phyloP scores from a whole-genome alignment of 2,888 invertebrate genomes.

The Chrysolina haemoptera region DNA sequence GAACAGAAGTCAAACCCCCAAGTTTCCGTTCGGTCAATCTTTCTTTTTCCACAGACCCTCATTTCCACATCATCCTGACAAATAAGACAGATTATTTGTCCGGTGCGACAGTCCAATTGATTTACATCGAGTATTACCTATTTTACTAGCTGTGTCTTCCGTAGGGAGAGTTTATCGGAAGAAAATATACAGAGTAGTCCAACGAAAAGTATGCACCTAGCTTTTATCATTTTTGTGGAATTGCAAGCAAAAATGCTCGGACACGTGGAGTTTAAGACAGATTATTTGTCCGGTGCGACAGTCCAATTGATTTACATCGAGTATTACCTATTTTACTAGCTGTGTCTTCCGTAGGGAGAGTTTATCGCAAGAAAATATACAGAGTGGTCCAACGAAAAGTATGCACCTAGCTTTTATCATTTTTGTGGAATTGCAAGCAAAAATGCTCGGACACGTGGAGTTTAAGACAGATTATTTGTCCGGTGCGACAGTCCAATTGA shows the following conservation, averaged over 20 bases:
- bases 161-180: constrained; percentile 12
- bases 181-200: no score
- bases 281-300: constrained; percentile 68
- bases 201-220: no score
- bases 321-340: constrained; percentile 14
- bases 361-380: constrained; percentile 3
- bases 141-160: constrained; percentile 5
- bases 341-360: constrained; percentile 7
- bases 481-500: constrained; percentile 67
- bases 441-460: no score
- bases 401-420: no score
- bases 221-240: no score
- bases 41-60: constrained; percentile 65
- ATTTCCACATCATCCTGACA: constrained; percentile 68
- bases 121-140: constrained; percentile 63
- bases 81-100: constrained; percentile 69
- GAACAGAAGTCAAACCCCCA: constrained; percentile 49
- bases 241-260: no score
- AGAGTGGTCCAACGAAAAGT: no score
- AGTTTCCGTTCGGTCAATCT: constrained; percentile 60
- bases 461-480: constrained; percentile 69
- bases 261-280: no score
- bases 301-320: constrained; percentile 69
- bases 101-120: constrained; percentile 67
- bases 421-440: no score